phyloP scores from a whole-genome alignment of 2,888 invertebrate genomes.

The Caenorhabditis imperialis region DNA sequence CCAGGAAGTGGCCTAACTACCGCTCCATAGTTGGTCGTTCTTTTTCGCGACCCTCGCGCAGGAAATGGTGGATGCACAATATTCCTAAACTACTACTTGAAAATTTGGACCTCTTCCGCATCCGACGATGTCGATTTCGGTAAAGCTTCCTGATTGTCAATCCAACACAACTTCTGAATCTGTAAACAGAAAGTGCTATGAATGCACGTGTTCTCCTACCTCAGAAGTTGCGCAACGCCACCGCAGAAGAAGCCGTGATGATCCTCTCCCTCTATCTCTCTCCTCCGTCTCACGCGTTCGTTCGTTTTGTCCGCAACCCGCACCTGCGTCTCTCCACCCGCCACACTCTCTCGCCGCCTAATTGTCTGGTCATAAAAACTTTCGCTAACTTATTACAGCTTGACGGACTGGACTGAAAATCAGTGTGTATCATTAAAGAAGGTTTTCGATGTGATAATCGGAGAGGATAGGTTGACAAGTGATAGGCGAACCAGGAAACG shows the following conservation, averaged over 20 bases:
- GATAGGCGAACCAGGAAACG: conserved; percentile 3
- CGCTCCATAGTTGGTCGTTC: too few relatives aligned
- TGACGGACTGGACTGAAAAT: conserved; percentile 23
- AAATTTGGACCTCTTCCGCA: too few relatives aligned
- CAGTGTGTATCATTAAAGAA: conserved; percentile 6
- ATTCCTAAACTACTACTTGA: too few relatives aligned
- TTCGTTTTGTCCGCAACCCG: background rate
- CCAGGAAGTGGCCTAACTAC: too few relatives aligned
- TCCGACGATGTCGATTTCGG: too few relatives aligned
- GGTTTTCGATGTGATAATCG: conserved; percentile 7
- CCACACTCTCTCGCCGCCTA: conserved; percentile 3
- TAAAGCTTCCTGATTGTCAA: too few relatives aligned
- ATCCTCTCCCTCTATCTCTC: background rate
- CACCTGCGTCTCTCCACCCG: background rate
- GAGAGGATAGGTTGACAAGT: conserved; percentile 3
- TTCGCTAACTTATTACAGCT: conserved; percentile 52
- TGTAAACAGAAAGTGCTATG: too few relatives aligned
- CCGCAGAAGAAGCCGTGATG: conserved; percentile 6
- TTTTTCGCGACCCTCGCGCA: too few relatives aligned
- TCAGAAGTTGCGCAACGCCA: conserved; percentile 6
- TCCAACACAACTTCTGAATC: too few relatives aligned
- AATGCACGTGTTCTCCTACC: too few relatives aligned
- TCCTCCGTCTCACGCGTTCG: background rate
- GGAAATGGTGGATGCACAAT: too few relatives aligned
- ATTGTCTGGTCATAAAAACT: conserved; percentile 34